Conservation (phyloP, 2,113 vertebrate genomes). For the Hemiscyllium ocellatum region DNA sequence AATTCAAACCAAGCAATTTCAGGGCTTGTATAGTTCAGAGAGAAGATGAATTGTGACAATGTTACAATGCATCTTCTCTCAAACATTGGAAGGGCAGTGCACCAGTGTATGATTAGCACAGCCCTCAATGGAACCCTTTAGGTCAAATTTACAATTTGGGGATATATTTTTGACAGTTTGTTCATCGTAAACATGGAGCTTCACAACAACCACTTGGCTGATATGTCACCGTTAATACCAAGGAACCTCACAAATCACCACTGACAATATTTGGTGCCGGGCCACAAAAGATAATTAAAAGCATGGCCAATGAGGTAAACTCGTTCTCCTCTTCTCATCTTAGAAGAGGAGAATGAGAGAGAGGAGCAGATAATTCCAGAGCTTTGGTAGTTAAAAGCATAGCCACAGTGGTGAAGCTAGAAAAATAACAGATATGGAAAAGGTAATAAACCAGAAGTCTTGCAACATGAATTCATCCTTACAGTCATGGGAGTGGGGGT, state of each 20-base stretch:
- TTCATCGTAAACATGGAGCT: not conserved
- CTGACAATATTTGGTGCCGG: not conserved
- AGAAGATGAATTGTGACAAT: not conserved
- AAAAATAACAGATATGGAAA: not conserved
- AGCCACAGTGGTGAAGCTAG: not conserved
- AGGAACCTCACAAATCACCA: not conserved
- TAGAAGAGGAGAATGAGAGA: not conserved
- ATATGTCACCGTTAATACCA: not conserved
- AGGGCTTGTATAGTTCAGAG: not conserved
- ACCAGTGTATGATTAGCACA: not conserved
- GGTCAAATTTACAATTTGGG: not conserved
- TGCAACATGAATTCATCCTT: not conserved
- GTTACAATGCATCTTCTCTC: not conserved
- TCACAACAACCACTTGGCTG: not conserved
- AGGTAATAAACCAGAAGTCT: not conserved
- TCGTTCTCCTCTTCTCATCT: not conserved
- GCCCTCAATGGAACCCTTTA: not conserved
- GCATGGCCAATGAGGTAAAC: not conserved
- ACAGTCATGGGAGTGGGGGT: not conserved
- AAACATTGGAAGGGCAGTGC: not conserved
- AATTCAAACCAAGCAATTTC: not conserved
- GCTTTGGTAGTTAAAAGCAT: not conserved
- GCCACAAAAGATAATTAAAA: not conserved
- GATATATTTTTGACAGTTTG: not conserved
- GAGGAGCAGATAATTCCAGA: not conserved